A percentile compares a stretch with the other conserved stretches of the same genome.
Conservation (phyloP, 1,140 invertebrate genomes). For the Trachelipus rathkii region DNA sequence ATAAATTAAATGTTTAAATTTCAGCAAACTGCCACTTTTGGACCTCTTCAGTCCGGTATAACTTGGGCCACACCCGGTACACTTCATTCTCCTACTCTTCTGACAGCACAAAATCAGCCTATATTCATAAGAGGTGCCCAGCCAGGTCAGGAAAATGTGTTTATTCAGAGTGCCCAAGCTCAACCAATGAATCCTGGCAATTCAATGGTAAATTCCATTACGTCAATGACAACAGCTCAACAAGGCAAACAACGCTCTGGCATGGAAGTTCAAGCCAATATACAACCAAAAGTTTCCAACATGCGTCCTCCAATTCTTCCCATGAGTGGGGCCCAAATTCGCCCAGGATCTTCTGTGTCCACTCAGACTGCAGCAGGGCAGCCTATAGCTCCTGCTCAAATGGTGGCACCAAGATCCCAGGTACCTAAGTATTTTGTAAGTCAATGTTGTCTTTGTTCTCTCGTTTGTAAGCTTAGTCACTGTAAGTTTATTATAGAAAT, state of each 20-base stretch:
- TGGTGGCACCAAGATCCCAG: conserved; percentile 44
- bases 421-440: conserved; percentile 22
- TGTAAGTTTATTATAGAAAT: too few relatives aligned
- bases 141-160: conserved; percentile 67
- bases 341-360: conserved; percentile 70
- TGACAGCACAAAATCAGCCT: conserved; percentile 65
- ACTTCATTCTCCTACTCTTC: conserved; percentile 60
- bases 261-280: conserved; percentile 49
- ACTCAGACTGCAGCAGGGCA: conserved; percentile 64
- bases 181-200: conserved; percentile 58
- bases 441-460: background rate
- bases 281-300: conserved; percentile 53
- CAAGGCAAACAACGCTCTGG: conserved; percentile 41
- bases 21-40: conserved; percentile 13
- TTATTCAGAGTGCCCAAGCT: conserved; percentile 74
- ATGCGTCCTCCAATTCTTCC: conserved; percentile 62
- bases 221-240: conserved; percentile 31
- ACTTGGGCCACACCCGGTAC: conserved; percentile 55
- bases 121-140: conserved; percentile 75
- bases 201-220: conserved; percentile 45
- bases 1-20: background rate
- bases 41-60: conserved; percentile 62
- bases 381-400: conserved; percentile 42
- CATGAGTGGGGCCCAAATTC: conserved; percentile 53
- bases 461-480: too few relatives aligned